Percentiles rank a stretch among this genome's conserved stretches.
Conservation (phyloP, 2,888 invertebrate genomes). For the Tachina grossa region DNA sequence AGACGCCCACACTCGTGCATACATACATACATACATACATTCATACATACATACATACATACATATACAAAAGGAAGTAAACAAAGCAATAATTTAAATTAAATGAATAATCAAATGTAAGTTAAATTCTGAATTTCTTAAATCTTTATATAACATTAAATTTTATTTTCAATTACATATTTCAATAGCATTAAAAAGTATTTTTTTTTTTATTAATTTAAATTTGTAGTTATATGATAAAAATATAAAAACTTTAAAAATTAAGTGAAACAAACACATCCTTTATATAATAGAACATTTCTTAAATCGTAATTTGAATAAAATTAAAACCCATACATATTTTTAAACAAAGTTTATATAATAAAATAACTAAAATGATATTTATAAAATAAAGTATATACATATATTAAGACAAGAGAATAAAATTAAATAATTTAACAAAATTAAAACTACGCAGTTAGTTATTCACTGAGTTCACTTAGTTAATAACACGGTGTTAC, state of each 20-base stretch:
- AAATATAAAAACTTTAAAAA: too few relatives aligned
- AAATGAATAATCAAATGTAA: constrained; percentile 37
- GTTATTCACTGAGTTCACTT: background rate
- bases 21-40: too few relatives aligned
- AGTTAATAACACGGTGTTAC: too few relatives aligned
- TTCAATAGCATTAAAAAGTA: background rate
- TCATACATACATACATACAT: too few relatives aligned
- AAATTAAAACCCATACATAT: constrained; percentile 53
- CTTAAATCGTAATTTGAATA: constrained; percentile 42
- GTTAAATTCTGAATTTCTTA: background rate
- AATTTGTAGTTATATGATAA: too few relatives aligned
- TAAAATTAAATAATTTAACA: constrained; percentile 19
- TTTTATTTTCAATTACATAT: background rate
- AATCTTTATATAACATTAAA: background rate
- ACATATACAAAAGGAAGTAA: constrained; percentile 21
- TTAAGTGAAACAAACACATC: too few relatives aligned
- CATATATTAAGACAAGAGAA: constrained; percentile 12
- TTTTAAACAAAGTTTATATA: constrained; percentile 67
- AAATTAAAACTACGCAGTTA: background rate
- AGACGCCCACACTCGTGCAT: background rate
- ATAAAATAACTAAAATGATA: constrained; percentile 43
- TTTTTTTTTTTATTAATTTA: constrained; percentile 21
- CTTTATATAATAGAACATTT: background rate
- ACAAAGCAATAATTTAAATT: constrained; percentile 62
- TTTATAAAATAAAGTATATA: constrained; percentile 38